These are phyloP conservation scores for Galeruca laticollis DNA, from an alignment of 2,888 invertebrate species.

Conservation along the genomic window DNA sequence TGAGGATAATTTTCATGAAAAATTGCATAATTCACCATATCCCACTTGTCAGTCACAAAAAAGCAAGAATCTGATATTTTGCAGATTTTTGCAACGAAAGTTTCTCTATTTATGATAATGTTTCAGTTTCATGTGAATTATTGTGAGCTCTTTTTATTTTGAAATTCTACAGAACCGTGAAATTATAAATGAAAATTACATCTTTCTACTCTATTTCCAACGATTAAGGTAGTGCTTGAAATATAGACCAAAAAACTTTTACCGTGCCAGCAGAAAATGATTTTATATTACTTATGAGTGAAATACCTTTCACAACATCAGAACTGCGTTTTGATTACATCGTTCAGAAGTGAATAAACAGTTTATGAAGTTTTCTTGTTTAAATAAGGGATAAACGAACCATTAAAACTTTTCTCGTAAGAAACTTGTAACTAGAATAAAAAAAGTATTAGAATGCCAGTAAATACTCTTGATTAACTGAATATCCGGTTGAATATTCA, in stretches of 20 bases:
- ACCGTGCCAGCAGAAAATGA: background rate
- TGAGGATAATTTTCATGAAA: no score
- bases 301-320: background rate
- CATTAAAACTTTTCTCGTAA: slow-evolving; percentile 6
- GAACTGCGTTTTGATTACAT: background rate
- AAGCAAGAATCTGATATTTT: no score
- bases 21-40: no score
- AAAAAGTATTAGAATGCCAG: slow-evolving; percentile 22
- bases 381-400: background rate
- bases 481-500: background rate
- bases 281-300: no score
- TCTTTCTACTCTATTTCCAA: background rate
- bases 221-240: background rate
- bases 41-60: no score
- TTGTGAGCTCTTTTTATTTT: background rate
- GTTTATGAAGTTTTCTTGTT: background rate
- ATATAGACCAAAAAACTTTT: background rate
- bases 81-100: no score
- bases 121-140: no score
- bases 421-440: background rate
- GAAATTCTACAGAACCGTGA: no score
- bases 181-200: background rate
- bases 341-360: background rate
- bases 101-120: no score
- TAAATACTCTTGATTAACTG: slow-evolving; percentile 20